Conservation (phyloP, 2,888 invertebrate species). For the Chirona hameri region DNA sequence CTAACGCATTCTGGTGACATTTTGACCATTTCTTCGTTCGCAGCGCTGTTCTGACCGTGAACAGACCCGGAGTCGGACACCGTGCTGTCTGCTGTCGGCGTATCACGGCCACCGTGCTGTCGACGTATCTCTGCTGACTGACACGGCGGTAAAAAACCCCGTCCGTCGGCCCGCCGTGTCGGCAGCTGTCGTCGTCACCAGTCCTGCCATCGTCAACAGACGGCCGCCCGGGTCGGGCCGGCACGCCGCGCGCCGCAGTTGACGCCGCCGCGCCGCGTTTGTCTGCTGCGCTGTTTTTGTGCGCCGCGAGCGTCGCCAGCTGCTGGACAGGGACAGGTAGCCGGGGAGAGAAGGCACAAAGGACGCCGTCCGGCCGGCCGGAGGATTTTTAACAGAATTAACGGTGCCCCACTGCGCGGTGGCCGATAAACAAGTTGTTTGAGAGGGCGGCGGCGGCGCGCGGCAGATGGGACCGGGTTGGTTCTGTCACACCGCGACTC, state of each 20-base stretch:
- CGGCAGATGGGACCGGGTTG: slow-evolving; percentile 8
- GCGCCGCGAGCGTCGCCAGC: background rate
- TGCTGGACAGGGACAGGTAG: background rate
- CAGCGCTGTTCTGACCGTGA: too few relatives aligned
- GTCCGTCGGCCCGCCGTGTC: too few relatives aligned
- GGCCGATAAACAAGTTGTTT: slow-evolving; percentile 25
- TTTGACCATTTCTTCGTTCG: too few relatives aligned
- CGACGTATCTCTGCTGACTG: too few relatives aligned
- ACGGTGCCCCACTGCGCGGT: slow-evolving; percentile 4
- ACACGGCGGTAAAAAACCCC: too few relatives aligned
- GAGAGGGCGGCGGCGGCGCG: background rate
- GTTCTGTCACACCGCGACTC: background rate
- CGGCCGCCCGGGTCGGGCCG: too few relatives aligned
- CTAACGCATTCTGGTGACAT: too few relatives aligned
- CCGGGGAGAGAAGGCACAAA: background rate
- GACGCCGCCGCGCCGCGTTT: background rate
- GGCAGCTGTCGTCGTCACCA: too few relatives aligned
- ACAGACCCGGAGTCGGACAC: too few relatives aligned
- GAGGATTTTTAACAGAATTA: slow-evolving; percentile 25
- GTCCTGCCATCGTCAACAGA: too few relatives aligned
- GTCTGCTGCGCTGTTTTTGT: background rate
- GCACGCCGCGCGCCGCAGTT: background rate
- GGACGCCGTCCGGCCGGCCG: background rate
- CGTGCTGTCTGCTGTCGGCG: too few relatives aligned
- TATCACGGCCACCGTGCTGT: too few relatives aligned